Evolutionary conservation across 2,113 vertebrate genomes (phyloP).

Genomic region (Ammodytes dubius): DNA sequence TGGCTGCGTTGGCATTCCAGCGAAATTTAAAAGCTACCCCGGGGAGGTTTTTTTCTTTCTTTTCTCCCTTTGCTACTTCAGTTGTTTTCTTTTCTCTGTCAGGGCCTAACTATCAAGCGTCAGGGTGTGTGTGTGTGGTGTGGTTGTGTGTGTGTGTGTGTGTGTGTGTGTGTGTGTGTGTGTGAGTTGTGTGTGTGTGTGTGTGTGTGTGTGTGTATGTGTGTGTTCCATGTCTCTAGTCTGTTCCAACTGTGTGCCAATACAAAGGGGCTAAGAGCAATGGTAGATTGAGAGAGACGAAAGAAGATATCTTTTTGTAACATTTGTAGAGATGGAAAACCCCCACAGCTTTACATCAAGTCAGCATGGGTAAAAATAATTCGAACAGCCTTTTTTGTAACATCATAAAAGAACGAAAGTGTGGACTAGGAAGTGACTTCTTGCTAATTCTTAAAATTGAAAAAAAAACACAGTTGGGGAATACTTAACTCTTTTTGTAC

Average conservation of each 20-base stretch:
- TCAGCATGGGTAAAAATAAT: neutral
- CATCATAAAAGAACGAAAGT: neutral
- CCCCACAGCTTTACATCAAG: neutral
- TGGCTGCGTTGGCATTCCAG: slow-evolving; percentile 73
- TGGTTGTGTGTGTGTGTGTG: slow-evolving; percentile 35
- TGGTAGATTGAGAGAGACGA: slow-evolving; percentile 9
- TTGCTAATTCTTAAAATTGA: neutral
- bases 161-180: slow-evolving; percentile 34
- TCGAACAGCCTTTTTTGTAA: too few species aligned
- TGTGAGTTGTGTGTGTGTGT: slow-evolving; percentile 49
- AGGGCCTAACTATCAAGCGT: slow-evolving; percentile 65
- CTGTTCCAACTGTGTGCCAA: slow-evolving; percentile 33
- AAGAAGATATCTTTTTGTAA: neutral
- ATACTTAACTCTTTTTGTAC: neutral
- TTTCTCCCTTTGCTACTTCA: slow-evolving; percentile 25
- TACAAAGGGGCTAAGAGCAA: slow-evolving; percentile 32
- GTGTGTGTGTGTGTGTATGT: slow-evolving; percentile 43
- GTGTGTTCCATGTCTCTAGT: slow-evolving; percentile 29
- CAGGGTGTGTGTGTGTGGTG: slow-evolving; percentile 33
- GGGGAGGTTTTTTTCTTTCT: slow-evolving; percentile 27
- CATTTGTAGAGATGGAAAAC: neutral
- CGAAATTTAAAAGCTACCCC: slow-evolving; percentile 69
- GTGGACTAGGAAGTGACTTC: neutral
- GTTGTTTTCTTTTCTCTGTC: slow-evolving; percentile 55
- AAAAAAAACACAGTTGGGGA: neutral